phyloP scores from a whole-genome alignment of 2,888 invertebrate genomes.

The Notodonta ziczac region DNA sequence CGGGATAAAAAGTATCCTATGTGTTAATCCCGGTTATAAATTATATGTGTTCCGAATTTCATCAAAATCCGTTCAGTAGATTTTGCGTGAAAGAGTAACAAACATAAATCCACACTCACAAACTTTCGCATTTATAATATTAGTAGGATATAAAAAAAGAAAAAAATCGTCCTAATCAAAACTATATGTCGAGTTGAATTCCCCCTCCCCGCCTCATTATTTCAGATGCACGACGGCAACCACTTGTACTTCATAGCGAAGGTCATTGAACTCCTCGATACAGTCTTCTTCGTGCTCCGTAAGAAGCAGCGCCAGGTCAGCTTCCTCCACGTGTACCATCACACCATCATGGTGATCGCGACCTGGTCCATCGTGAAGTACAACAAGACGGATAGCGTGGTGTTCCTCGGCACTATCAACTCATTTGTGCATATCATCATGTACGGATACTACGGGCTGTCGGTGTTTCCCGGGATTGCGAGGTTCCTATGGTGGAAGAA shows the following conservation, averaged over 20 bases:
- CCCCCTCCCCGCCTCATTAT: neutral
- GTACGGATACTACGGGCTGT: slow-evolving; percentile 90
- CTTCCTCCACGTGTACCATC: slow-evolving; percentile 95
- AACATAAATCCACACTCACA: too few species aligned
- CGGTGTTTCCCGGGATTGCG: slow-evolving; percentile 87
- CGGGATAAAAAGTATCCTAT: too few species aligned
- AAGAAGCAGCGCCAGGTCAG: slow-evolving; percentile 90
- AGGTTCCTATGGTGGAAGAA: slow-evolving; percentile 93
- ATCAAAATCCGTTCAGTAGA: too few species aligned
- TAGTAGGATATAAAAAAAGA: too few species aligned
- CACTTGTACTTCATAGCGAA: slow-evolving; percentile 90
- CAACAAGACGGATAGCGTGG: slow-evolving; percentile 87
- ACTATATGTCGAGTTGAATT: too few species aligned
- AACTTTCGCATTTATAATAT: too few species aligned
- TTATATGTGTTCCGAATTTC: too few species aligned
- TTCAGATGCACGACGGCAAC: slow-evolving; percentile 46
- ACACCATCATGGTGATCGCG: slow-evolving; percentile 88
- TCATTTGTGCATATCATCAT: slow-evolving; percentile 90
- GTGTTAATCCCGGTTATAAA: too few species aligned
- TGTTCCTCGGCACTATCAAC: slow-evolving; percentile 88
- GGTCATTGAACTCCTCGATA: slow-evolving; percentile 89
- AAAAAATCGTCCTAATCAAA: too few species aligned
- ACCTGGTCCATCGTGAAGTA: slow-evolving; percentile 90
- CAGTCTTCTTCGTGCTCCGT: slow-evolving; percentile 93
- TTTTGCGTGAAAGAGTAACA: too few species aligned